Percentiles rank a stretch among this genome's conserved stretches.
Conservation (phyloP, 1,140 invertebrate genomes). For the Bathynomus jamesi region DNA sequence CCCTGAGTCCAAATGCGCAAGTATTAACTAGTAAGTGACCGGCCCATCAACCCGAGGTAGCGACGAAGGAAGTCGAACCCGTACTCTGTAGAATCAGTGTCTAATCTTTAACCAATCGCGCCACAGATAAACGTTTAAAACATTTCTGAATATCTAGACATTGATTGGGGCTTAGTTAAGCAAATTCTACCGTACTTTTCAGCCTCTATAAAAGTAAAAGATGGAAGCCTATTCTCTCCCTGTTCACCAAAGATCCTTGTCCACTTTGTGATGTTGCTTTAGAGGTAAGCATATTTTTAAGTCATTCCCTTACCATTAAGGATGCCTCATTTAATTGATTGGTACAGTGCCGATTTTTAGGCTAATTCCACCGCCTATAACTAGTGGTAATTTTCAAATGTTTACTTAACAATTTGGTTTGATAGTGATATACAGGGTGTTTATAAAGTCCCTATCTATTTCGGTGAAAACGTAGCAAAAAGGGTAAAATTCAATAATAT, state of each 20-base stretch:
- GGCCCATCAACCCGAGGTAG: no score
- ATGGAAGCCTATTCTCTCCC: conserved; percentile 50
- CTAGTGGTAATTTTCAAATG: no score
- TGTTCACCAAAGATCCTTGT: conserved; percentile 75
- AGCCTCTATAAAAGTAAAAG: conserved; percentile 13
- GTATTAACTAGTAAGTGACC: no score
- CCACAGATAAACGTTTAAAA: background rate
- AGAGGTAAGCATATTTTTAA: conserved; percentile 40
- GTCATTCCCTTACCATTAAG: background rate
- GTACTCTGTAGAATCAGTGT: background rate
- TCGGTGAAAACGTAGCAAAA: no score
- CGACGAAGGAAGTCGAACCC: background rate
- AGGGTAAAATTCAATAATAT: no score
- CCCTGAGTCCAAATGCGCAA: no score
- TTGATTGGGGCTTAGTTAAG: background rate
- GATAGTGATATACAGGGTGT: no score
- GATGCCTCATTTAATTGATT: background rate
- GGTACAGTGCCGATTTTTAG: no score
- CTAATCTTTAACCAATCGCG: background rate
- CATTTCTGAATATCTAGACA: background rate
- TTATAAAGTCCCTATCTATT: no score
- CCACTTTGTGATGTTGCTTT: conserved; percentile 71
- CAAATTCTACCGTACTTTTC: background rate
- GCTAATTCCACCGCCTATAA: no score
- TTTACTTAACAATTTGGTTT: no score